Evolutionary conservation across 2,797 vertebrate genomes (phyloP).

Genomic region (Dermochelys coriacea): DNA sequence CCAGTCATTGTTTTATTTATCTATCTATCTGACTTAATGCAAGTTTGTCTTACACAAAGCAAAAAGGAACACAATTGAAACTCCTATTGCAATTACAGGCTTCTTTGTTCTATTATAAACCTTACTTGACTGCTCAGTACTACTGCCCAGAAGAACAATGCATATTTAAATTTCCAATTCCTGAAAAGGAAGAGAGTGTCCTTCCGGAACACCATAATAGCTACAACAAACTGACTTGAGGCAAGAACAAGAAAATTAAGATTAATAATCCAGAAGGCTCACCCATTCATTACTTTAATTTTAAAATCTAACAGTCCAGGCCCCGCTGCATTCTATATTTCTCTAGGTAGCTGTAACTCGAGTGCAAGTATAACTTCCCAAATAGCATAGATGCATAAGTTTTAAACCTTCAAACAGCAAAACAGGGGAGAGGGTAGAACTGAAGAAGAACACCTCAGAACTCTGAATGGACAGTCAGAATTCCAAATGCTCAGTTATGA

Average conservation of each 20-base stretch:
- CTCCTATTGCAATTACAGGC: constrained; percentile 59
- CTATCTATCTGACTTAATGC: constrained; percentile 65
- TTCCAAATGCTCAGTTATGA: neutral
- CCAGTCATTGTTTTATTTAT: constrained; percentile 48
- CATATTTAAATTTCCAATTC: constrained; percentile 60
- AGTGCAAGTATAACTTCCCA: neutral
- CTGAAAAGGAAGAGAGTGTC: constrained; percentile 37
- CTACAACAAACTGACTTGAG: neutral
- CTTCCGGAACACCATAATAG: constrained; percentile 40
- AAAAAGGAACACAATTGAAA: constrained; percentile 38
- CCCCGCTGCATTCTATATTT: neutral
- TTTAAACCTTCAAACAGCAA: neutral
- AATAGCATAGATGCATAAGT: neutral
- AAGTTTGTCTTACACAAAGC: constrained; percentile 58
- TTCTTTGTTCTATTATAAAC: constrained; percentile 63
- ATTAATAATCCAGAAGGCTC: constrained; percentile 33
- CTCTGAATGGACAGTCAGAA: neutral
- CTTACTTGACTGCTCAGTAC: constrained; percentile 51
- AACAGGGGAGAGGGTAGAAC: neutral
- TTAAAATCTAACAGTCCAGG: neutral
- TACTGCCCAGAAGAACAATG: constrained; percentile 58
- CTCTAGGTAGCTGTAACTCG: neutral
- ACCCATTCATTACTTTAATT: neutral
- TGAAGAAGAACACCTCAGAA: neutral
- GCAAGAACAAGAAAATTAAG: constrained; percentile 27